Base-by-base conservation (phyloP, 2,797 vertebrate genomes). In the Urocyon cinereoargenteus region DNA sequence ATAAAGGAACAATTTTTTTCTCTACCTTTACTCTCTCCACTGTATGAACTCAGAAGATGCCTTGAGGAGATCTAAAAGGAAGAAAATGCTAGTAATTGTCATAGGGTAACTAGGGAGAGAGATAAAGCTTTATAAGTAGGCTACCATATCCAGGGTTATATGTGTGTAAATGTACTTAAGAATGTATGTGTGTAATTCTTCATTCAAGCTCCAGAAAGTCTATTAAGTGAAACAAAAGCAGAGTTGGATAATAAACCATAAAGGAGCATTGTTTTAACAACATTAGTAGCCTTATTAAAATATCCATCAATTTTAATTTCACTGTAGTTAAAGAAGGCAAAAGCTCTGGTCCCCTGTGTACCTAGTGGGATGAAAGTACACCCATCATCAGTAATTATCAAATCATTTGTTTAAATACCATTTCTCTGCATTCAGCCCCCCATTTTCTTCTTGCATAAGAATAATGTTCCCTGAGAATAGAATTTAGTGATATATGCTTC, bases 401-500 rank as follows among this genome's bases (percentile, higher is more conserved):
- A 86, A 97, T 45, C 0, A 96, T 87, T 72, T 95, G 92, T 88
- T 98, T 91, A 97, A 98, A 97, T 36, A 31, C 6, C 8, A 2
- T 22, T 90, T 94, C 78, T 82, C 73, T 72, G 95, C 82, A 77
- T 62, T 97, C 45, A 81, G 68, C 36, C 93, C 79, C 49, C 36
- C 95, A 75, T 88, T 93, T 94, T 82, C 59, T 90, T 97, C 68
- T 49, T n/a, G 53, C 53, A 86, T 79, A 92, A 94, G 93, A 75
- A 97, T 91, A 31, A 92, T 78, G 61, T 72, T 81, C 34, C n/a
- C 88, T 83, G 83, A 97, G 92, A 88, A 94, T 11, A 97, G 55
- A 3, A 2, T 73, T 90, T 72, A 92, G 68, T 97, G 98, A 99
- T 98, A 98, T 94, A 98, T 96, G 98, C 96, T 98, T 98, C 97